Evolutionary conservation across 2,888 invertebrate genomes (phyloP), one percentile per base, ranked within the genome.

Genomic region (Philonicus albiceps): DNA sequence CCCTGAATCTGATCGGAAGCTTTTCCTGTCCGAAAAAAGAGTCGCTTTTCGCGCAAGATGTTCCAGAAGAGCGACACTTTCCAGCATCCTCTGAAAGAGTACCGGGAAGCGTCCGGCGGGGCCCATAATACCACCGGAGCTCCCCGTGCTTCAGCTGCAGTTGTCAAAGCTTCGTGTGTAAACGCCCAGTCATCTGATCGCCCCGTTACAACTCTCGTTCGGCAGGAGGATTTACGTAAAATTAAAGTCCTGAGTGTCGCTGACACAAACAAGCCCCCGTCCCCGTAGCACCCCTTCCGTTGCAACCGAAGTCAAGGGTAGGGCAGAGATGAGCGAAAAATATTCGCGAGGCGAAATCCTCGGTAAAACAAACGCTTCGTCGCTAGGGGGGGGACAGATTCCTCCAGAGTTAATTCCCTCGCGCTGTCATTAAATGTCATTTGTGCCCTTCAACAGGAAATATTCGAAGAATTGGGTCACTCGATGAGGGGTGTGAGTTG

Each of bases 181-280:
- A 19, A 55, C 81, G 81, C 81, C 81, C 81, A 81, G n/a, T 55
- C 81, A 81, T 81, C 55, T 81, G 55, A 81, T 81, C 80, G 22
- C 1, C 49, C 43, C 49, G 53, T 80, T 31, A 81, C 81, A 74
- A 34, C 19, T 19, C 19, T n/a, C 34, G n/a, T 76, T 7, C 13
- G 37, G 37, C 43, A 27, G 27, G 7, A 76, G 13, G 40, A 27
- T 76, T 40, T n/a, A 76, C 76, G 22, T 74, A 74, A 74, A 74
- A 31, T 74, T 31, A 16, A 74, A 74, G 19, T 19, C 30, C 34
- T 7, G 16, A 64, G 64, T 64, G 64, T 64, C 64, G 64, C 64
- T 64, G 64, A 64, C 64, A 64, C 11, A 64, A 64, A 64, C 64
- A 64, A 27, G 11, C 74, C 16, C 3, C 34, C 27, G 31, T 16